Conservation (phyloP, 2,888 invertebrate species). For the Eurytoma californica region DNA sequence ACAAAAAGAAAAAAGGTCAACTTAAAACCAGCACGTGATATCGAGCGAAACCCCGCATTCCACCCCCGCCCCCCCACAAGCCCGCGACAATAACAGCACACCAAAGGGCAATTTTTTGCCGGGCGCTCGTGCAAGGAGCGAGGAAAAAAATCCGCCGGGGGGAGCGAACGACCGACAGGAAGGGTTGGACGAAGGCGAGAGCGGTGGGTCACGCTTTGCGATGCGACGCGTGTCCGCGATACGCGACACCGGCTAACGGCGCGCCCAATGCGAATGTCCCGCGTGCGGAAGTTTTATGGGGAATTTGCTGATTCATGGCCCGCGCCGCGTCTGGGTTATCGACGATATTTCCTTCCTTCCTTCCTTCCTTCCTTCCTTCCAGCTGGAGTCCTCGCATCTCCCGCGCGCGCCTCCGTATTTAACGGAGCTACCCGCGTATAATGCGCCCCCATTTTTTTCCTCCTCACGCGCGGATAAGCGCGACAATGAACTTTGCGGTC, state of each 20-base stretch:
- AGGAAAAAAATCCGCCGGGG: neutral
- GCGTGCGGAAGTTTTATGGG: slow-evolving; percentile 56
- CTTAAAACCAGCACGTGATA: no score
- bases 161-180: slow-evolving; percentile 26
- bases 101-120: no score
- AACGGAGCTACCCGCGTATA: neutral
- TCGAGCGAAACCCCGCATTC: no score
- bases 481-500: slow-evolving; percentile 32
- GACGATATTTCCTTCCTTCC: slow-evolving; percentile 55
- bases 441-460: slow-evolving; percentile 10
- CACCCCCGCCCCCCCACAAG: no score
- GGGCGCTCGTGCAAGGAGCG: neutral
- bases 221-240: slow-evolving; percentile 31
- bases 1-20: no score
- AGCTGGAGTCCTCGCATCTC: slow-evolving; percentile 40
- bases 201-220: slow-evolving; percentile 5
- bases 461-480: slow-evolving; percentile 13
- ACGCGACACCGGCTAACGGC: neutral
- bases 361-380: slow-evolving; percentile 54
- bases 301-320: slow-evolving; percentile 57
- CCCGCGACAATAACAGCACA: no score
- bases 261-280: slow-evolving; percentile 48
- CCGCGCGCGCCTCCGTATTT: neutral
- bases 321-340: slow-evolving; percentile 49
- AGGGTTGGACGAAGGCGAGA: neutral